These are phyloP conservation scores for Gastrophryne carolinensis DNA, from an alignment of 2,797 vertebrate species.

Conservation along the genomic window DNA sequence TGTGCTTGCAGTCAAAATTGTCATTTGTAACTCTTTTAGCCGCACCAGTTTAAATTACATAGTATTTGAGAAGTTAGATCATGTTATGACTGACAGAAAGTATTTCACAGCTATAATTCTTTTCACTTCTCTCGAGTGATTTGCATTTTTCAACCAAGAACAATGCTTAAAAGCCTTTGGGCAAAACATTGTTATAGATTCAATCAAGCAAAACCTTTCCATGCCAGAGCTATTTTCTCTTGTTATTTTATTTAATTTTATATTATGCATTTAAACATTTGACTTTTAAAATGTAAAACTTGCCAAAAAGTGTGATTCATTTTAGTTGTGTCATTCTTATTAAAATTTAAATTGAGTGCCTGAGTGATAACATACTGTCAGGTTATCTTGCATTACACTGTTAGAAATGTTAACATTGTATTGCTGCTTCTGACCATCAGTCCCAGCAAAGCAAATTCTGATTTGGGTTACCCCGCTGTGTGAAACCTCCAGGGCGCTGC, in stretches of 20 bases:
- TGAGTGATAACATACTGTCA: constrained; percentile 1
- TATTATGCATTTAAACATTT: constrained; percentile 42
- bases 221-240: constrained; percentile 46
- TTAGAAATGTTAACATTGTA: too few relatives aligned
- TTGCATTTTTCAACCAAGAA: constrained; percentile 48
- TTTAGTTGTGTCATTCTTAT: constrained; percentile 1
- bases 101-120: constrained; percentile 45
- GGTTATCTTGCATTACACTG: background rate
- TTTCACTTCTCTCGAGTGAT: constrained; percentile 40
- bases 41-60: constrained; percentile 27
- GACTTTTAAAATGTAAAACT: constrained; percentile 41
- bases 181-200: constrained; percentile 47
- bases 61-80: constrained; percentile 36
- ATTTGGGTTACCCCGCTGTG: too few relatives aligned
- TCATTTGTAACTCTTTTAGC: constrained; percentile 38
- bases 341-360: constrained; percentile 21
- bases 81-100: constrained; percentile 44
- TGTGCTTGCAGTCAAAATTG: constrained; percentile 32
- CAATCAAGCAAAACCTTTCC: constrained; percentile 44
- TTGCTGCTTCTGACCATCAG: too few relatives aligned
- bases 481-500: too few relatives aligned
- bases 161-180: constrained; percentile 46
- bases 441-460: too few relatives aligned
- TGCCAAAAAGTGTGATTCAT: constrained; percentile 27
- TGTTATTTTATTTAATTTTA: constrained; percentile 18